Conservation (phyloP, 2,888 invertebrate genomes). For the Aplocera efformata region DNA sequence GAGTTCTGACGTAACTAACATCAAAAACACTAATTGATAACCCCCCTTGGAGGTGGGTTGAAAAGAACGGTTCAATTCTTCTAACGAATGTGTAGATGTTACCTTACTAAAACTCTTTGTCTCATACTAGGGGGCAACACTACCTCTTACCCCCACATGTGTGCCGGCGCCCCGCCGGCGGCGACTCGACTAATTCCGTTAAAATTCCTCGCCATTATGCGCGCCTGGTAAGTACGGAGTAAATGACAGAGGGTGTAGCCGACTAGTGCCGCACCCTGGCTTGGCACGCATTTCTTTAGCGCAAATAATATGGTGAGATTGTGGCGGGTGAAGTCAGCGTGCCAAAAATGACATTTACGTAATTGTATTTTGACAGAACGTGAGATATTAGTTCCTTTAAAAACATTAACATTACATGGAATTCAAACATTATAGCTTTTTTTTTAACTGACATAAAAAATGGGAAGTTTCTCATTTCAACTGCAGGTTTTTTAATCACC, state of each 20-base stretch:
- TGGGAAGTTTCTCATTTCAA: too few relatives aligned
- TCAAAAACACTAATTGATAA: too few relatives aligned
- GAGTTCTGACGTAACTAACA: too few relatives aligned
- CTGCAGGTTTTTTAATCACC: too few relatives aligned
- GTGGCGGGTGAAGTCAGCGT: too few relatives aligned
- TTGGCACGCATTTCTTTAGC: conserved; percentile 38
- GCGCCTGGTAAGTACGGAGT: conserved; percentile 71
- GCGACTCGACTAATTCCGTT: conserved; percentile 76
- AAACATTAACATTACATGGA: too few relatives aligned
- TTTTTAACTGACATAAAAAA: too few relatives aligned
- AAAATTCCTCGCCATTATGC: conserved; percentile 75
- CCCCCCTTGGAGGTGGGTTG: too few relatives aligned
- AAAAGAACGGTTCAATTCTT: too few relatives aligned
- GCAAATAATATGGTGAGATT: too few relatives aligned
- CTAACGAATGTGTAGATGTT: too few relatives aligned
- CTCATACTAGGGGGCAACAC: conserved; percentile 17
- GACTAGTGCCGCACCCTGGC: conserved; percentile 43
- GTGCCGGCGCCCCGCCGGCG: conserved; percentile 77
- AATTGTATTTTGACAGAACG: background rate
- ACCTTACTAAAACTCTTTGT: conserved; percentile 4
- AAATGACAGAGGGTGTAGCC: conserved; percentile 62
- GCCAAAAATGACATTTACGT: background rate
- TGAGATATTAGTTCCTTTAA: background rate
- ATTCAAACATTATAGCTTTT: too few relatives aligned
- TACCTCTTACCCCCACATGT: conserved; percentile 52